Percentiles rank a stretch among this genome's conserved stretches.
These are phyloP conservation scores for Lanistes nyassanus DNA, from an alignment of 1,140 invertebrate genomes.

Conservation along the genomic window DNA sequence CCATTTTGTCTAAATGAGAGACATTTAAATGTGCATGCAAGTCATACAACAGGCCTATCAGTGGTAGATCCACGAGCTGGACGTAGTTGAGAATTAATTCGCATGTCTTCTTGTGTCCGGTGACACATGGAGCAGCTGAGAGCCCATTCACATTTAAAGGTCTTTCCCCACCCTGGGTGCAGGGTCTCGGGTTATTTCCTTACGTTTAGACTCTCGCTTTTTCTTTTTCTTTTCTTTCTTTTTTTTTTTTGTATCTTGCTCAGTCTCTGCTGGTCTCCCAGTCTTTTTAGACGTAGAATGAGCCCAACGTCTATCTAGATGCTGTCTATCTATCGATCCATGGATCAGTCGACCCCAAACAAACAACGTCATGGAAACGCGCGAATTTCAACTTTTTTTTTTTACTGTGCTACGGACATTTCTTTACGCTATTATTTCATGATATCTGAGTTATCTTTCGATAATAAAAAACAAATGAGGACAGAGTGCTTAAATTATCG, in stretches of 20 bases:
- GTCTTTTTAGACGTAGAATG: neutral
- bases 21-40: no score
- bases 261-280: neutral
- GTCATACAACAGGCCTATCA: no score
- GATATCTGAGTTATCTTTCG: neutral
- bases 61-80: no score
- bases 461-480: neutral
- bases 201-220: neutral
- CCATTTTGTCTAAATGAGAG: no score
- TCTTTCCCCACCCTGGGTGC: no score
- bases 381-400: neutral
- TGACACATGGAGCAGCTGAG: no score
- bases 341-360: neutral
- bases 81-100: no score
- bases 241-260: constrained; percentile 4
- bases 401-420: neutral
- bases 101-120: no score
- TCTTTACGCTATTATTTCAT: neutral
- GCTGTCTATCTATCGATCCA: neutral
- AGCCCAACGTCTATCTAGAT: neutral
- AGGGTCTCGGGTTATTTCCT: no score
- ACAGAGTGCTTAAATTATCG: no score
- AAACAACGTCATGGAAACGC: neutral
- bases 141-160: no score
- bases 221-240: neutral